Evolutionary conservation across 2,797 vertebrate genomes (phyloP), one percentile per base, ranked within the genome.

Genomic region (Orientallactaga sibirica): DNA sequence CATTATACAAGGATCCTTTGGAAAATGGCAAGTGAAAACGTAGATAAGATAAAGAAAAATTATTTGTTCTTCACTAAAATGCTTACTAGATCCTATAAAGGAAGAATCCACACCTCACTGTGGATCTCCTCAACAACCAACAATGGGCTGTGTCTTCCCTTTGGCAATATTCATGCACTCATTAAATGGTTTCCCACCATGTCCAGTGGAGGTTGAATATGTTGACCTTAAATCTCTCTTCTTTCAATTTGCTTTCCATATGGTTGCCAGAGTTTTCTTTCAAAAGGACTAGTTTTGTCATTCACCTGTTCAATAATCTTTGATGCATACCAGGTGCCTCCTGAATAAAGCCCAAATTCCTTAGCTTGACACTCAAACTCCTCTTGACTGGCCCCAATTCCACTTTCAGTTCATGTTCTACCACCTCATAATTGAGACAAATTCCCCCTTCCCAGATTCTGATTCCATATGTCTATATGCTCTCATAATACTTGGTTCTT

Each of bases 271-370:
- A 96, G 78, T 93, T 92, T 94, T 80, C 95, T 89, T 96, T 97
- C 96, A 95, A 96, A 96, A 94, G 93, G 74, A 81, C 86, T 91
- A 70, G 68, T 83, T 92, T 94, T 96, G 94, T 96, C 94, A 96
- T 94, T 97, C 88, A 96, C 97, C 96, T 97, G 97, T 91, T 96
- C 96, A 97, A 96, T 96, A 96, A 97, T 87, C 86, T 95, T 96
- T 96, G 97, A 97, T 97, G 97, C 92, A 92, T 96, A 89, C 96
- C 97, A 97, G 96, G 88, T 95, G 95, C 82, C 74, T 93, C 83
- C 15, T 84, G 86, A 95, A 95, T 92, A 92, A 95, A 96, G 88
- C 66, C 82, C 82, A 84, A 86, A 92, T 96, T 96, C 92, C 73
- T 94, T 67, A 86, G 73, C 76, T 58, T 55, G 73, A 71, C 66